Base-by-base conservation (phyloP, 2,888 invertebrate species). In the Yponomeuta sedellus region DNA sequence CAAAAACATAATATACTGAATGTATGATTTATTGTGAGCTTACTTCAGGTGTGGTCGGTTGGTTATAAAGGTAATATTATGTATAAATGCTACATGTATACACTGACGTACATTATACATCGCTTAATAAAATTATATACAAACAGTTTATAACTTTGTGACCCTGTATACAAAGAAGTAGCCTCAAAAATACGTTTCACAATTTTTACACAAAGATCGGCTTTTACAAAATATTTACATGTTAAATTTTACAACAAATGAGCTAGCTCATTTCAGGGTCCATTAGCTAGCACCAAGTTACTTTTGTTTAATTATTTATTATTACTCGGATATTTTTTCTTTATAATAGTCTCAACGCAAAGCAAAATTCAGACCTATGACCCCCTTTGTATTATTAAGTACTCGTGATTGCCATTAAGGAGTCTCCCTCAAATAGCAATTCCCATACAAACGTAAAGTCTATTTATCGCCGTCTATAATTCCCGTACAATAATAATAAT, bases 1-100 rank as follows among this genome's bases (percentile, higher is more conserved):
- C 66, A 64, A 67, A 61, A 69, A 68, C 25, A 69, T 73, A 69
- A 58, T 58, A 20, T 58, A 73, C 70, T 79, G 74, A 76, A 75
- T 11, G 74, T 76, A 75, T 72, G 66, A 72, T 68, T 70, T 1
- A 75, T 80, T 80, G 80, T 91, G 91, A 91, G 91, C 91, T 83
- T 90, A 86, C 73, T 87, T 90, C 91, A 91, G 91, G 91, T 91
- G 91, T 90, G 88, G 79, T 82, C 39, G 12, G 65, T 65, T 59
- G 40, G 58, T 19, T 65, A 59, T 39, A 65, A 19, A 57, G 16
- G n/a, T 57, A n/a, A 52, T 19, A 65, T 19, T 39, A 77, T 76
- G 77, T 78, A 81, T 86, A 88, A 86, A 85, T 87, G 86, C 84
- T 83, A 84, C n/a, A n/a, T 77, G 69, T 76, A 77, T 74, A 73